Base-by-base conservation (phyloP, 1,140 invertebrate genomes). In the Drosophila kanapiae region DNA sequence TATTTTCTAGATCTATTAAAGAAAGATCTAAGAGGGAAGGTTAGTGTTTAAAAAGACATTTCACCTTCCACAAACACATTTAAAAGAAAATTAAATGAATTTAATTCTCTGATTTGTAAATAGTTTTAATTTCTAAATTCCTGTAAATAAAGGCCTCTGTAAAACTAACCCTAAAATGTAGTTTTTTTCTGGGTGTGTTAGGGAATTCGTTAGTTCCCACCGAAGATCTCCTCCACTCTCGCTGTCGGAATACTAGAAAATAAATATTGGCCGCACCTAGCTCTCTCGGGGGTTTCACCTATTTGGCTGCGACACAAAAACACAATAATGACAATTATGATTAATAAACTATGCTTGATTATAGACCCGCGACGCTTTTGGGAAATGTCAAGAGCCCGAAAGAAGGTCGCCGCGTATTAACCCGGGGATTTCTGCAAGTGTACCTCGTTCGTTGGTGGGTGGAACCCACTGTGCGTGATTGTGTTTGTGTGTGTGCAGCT, bases 341-440 rank as follows among this genome's bases (percentile, higher is more conserved):
- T 72, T 72, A 72, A 60, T 72, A 72, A 72, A 72, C 49, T 72
- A 72, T 60, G 31, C 35, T 57, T 72, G 70, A 72, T 72, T 72
- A 72, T 72, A 72, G 67, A 27, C 35, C 29, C 16, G 53, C 48
- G 54, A 60, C 70, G 14, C 10, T 31, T 60, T 72, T 31, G 53
- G 37, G n/a, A 62, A 72, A 72, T 59, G 67, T 42, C 56, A 75
- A 81, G 51, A 38, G 37, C 42, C 33, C 60, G 13, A 48, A 67
- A 57, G 67, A 72, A 76, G 63, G 51, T 69, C 27, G 31, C 23
- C n/a, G n/a, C 37, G 47, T 62, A 62, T 60, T 40, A 61, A 23
- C 56, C 57, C 38, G 53, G 63, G 43, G 65, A 78, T 86, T 86
- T 90, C 43, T 75, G 65, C 75, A 49, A 90, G 85, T 90, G 85